Conservation (phyloP, 2,888 invertebrate genomes). For the Flexamia atlantica region DNA sequence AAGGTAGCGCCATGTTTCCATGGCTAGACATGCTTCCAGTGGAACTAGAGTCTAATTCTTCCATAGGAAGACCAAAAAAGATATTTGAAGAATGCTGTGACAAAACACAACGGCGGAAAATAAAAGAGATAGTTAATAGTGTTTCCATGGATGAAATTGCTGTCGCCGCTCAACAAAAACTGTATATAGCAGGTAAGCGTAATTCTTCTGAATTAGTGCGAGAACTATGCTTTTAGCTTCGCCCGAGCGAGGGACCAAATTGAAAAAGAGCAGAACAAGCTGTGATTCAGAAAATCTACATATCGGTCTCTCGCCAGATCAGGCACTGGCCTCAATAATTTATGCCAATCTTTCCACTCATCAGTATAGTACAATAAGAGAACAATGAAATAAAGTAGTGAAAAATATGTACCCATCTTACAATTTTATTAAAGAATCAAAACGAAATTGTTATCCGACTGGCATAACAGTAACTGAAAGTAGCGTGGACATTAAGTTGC, state of each 20-base stretch:
- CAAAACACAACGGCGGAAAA: too few relatives aligned
- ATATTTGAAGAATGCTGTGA: too few relatives aligned
- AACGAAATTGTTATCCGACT: not conserved
- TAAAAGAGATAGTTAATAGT: too few relatives aligned
- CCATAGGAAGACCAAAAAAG: too few relatives aligned
- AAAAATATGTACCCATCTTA: not conserved
- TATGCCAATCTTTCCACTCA: not conserved
- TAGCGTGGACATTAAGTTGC: not conserved
- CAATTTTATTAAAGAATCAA: not conserved
- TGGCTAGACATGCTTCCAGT: too few relatives aligned
- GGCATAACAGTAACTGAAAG: not conserved
- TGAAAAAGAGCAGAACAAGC: not conserved
- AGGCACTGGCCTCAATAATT: not conserved
- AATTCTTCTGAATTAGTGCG: too few relatives aligned
- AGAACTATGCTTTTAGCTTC: too few relatives aligned
- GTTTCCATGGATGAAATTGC: too few relatives aligned
- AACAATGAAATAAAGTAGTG: not conserved
- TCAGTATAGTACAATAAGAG: not conserved
- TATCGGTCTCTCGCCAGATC: not conserved
- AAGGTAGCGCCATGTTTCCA: too few relatives aligned
- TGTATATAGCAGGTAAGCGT: too few relatives aligned
- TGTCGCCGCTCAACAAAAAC: too few relatives aligned
- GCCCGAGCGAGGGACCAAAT: not conserved
- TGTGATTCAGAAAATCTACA: not conserved
- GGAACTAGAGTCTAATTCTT: too few relatives aligned